Percentiles rank a stretch among this genome's conserved stretches.
Conservation (phyloP, 92 coral and sea anemone genomes). For the Umimayanthus kanabou region DNA sequence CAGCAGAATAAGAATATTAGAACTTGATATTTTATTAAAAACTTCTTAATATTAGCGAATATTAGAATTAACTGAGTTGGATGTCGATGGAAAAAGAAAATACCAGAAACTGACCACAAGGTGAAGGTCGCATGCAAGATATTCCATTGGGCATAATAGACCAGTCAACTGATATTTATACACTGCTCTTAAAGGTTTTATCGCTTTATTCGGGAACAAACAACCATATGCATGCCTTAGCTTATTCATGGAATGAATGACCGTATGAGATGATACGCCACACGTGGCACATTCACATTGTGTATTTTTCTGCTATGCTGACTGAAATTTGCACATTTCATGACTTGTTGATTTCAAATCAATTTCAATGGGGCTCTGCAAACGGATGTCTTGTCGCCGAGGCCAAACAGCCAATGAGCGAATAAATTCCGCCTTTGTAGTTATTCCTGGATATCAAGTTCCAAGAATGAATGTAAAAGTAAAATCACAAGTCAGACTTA, state of each 20-base stretch:
- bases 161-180: not conserved
- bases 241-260: not conserved
- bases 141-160: not conserved
- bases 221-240: not conserved
- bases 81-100: not conserved
- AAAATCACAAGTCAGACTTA: conserved; percentile 1
- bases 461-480: not conserved
- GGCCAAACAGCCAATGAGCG: not conserved
- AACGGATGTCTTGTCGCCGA: not conserved
- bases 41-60: not conserved
- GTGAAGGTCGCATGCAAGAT: not conserved
- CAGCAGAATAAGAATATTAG: not conserved
- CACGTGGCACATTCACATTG: not conserved
- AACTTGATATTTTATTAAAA: too few relatives aligned
- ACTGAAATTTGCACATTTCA: not conserved
- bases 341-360: not conserved
- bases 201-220: not conserved
- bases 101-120: not conserved
- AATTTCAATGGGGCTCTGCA: not conserved
- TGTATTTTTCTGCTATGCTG: not conserved
- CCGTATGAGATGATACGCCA: not conserved
- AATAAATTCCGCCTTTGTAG: not conserved
- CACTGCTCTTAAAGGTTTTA: not conserved
- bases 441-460: not conserved
- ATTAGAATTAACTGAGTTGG: not conserved